Conservation (phyloP, 2,113 vertebrate genomes). For the Antigone vipio region DNA sequence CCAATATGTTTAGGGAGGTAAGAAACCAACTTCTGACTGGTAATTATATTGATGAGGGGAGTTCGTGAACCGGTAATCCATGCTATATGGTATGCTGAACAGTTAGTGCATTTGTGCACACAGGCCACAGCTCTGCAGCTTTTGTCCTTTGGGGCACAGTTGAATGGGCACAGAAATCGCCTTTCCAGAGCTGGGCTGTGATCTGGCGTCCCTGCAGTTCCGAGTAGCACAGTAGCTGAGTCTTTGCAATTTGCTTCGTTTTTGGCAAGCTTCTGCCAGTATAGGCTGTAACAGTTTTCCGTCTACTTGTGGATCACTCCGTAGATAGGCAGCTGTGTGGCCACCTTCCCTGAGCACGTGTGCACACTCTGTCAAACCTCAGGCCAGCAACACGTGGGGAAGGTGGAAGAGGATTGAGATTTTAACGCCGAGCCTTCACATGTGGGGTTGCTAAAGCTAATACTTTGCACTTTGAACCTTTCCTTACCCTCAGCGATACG, state of each 20-base stretch:
- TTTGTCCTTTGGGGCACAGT: neutral
- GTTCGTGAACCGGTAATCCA: neutral
- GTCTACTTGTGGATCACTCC: neutral
- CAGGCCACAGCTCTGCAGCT: neutral
- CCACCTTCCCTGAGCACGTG: neutral
- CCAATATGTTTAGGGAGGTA: neutral
- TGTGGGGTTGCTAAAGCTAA: neutral
- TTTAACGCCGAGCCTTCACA: accelerated
- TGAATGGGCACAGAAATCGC: neutral
- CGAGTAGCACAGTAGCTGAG: neutral
- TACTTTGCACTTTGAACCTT: neutral
- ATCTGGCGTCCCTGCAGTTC: neutral
- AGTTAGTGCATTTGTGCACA: neutral
- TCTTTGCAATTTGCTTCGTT: neutral
- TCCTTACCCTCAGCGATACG: neutral
- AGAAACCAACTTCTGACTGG: neutral
- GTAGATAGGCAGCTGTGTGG: neutral
- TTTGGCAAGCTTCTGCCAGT: neutral
- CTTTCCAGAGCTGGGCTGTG: neutral
- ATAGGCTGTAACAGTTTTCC: neutral
- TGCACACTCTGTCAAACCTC: neutral
- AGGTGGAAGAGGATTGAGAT: neutral
- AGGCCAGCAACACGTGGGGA: neutral
- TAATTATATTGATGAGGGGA: neutral
- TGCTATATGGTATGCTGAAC: neutral